Percentiles rank a stretch among this genome's conserved stretches.
phyloP scores from a whole-genome alignment of 2,888 invertebrate species.

The Autographa gamma region DNA sequence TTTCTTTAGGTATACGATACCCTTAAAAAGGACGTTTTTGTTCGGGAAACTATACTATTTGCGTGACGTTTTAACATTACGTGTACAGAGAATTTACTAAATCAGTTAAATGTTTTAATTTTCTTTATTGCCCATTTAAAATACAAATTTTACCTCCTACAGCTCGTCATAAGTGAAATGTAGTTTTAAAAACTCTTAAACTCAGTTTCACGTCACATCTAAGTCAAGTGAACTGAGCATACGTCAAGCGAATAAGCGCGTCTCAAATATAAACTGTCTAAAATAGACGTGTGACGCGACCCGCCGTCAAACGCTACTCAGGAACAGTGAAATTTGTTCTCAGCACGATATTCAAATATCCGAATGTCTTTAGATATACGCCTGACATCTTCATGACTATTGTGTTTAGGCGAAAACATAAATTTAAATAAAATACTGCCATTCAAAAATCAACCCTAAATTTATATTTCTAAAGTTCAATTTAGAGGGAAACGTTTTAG shows the following conservation, averaged over 20 bases:
- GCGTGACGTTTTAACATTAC: too few relatives aligned
- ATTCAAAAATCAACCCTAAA: slow-evolving; percentile 54
- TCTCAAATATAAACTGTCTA: slow-evolving; percentile 46
- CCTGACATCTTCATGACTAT: slow-evolving; percentile 84
- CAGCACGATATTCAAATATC: slow-evolving; percentile 84
- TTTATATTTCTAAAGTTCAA: rapidly evolving
- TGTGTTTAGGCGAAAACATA: slow-evolving; percentile 56
- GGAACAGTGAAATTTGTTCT: slow-evolving; percentile 83
- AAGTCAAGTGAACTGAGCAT: slow-evolving; percentile 38
- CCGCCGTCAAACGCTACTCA: slow-evolving; percentile 77
- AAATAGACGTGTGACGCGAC: slow-evolving; percentile 43
- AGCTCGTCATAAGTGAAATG: slow-evolving; percentile 14
- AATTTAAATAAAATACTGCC: slow-evolving; percentile 5
- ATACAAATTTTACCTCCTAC: background rate
- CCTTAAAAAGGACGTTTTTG: too few relatives aligned
- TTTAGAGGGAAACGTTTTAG: slow-evolving; percentile 11
- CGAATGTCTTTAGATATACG: slow-evolving; percentile 83
- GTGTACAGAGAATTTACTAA: too few relatives aligned
- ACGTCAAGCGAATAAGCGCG: slow-evolving; percentile 37
- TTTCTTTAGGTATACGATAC: background rate
- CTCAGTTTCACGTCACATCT: slow-evolving; percentile 43
- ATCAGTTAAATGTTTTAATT: too few relatives aligned
- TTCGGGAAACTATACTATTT: too few relatives aligned
- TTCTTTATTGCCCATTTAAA: background rate
- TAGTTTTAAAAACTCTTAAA: slow-evolving; percentile 31